Evolutionary conservation across 2,113 vertebrate genomes (phyloP), one percentile per base, ranked within the genome.

Genomic region (Melanostigma gelatinosum): DNA sequence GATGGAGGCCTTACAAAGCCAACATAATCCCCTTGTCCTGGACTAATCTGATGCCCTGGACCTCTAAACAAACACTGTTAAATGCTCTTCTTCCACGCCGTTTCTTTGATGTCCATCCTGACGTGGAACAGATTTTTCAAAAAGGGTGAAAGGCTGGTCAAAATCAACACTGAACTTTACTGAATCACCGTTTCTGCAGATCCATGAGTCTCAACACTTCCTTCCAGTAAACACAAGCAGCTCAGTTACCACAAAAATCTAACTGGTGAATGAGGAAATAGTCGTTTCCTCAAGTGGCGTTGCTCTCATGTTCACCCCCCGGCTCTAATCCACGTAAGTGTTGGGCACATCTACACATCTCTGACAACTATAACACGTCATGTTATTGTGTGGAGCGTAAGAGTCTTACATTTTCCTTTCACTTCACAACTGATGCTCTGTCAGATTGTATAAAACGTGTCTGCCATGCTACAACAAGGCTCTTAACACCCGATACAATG

Each of bases 21-120:
- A 87, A 75, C 75, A 70, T 92, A 93, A 92, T 92, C 88, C 88
- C 62, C 85, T 83, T 87, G 80, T 89, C 85, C 85, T 72, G 82
- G 73, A 77, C 84, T 91, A 87, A 92, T 91, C 90, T 86, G 82
- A 86, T 82, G 72, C 79, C 77, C 68, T 60, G 72, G 72, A 84
- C 85, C 70, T 87, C 88, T 66, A 83, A 91, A 85, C 88, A 90
- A 90, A 90, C 84, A 89, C 24, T 46, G 34, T 73, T 85, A 42
- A 79, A 85, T 75, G 83, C 54, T 75, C 54, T 34, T 73, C 62
- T 65, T 81, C 34, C 38, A 79, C 81, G 52, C 4, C 0, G 38
- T 82, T 80, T 75, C 75, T 76, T 63, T 70, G 44, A 82, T 64
- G 48, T 55, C 22, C 42, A 66, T 4, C 46, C 46, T 60, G 32